These are phyloP conservation scores for Drosophila mulleri DNA, from an alignment of 2,888 invertebrate species.

Conservation along the genomic window DNA sequence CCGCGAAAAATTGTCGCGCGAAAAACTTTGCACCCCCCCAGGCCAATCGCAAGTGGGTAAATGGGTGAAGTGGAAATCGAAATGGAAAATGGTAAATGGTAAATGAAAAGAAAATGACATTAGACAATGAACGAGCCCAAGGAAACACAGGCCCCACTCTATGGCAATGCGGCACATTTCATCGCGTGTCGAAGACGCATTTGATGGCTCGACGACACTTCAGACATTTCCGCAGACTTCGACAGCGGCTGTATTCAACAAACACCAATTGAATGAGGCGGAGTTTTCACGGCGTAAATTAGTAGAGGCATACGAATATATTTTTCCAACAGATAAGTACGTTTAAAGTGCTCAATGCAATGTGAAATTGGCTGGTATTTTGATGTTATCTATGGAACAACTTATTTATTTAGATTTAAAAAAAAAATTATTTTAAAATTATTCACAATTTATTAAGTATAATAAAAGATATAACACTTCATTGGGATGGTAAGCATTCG, in stretches of 20 bases:
- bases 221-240: slow-evolving; percentile 66
- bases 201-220: slow-evolving; percentile 72
- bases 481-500: no score
- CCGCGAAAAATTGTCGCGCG: slow-evolving; percentile 69
- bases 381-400: no score
- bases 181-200: slow-evolving; percentile 72
- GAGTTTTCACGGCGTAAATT: background rate
- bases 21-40: slow-evolving; percentile 57
- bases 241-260: background rate
- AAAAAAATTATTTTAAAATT: no score
- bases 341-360: slow-evolving; percentile 22
- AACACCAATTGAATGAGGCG: slow-evolving; percentile 3
- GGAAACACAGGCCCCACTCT: slow-evolving; percentile 20
- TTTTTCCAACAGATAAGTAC: slow-evolving; percentile 24
- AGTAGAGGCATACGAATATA: slow-evolving; percentile 9
- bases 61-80: slow-evolving; percentile 48
- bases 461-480: no score
- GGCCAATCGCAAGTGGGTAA: slow-evolving; percentile 27
- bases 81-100: slow-evolving; percentile 45
- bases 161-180: slow-evolving; percentile 54
- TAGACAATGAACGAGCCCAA: slow-evolving; percentile 59
- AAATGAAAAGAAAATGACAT: slow-evolving; percentile 63
- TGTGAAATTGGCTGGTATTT: background rate
- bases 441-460: no score
- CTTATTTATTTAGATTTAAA: no score